Conservation (phyloP, 2,797 vertebrate genomes). For the Rhadinocentrus ornatus region DNA sequence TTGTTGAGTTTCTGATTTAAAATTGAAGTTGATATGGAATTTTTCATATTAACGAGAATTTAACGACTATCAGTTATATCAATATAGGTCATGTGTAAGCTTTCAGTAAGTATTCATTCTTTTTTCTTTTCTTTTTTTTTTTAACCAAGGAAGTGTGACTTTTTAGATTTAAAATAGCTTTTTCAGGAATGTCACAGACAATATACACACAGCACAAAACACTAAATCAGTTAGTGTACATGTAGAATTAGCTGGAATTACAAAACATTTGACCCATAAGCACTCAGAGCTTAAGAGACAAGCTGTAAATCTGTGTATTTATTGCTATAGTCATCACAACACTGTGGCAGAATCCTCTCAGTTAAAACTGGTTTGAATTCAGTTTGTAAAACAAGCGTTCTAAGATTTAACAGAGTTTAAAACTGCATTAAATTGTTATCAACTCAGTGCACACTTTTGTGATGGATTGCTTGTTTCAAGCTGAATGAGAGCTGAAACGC, state of each 20-base stretch:
- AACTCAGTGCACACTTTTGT: not conserved
- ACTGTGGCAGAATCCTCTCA: not conserved
- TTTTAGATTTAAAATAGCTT: too few species aligned
- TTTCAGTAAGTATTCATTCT: too few species aligned
- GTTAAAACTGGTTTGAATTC: not conserved
- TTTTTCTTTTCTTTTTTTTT: too few species aligned
- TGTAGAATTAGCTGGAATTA: too few species aligned
- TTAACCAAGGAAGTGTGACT: too few species aligned
- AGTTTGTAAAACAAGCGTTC: not conserved
- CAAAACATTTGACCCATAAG: not conserved
- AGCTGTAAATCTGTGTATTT: not conserved
- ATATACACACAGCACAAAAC: too few species aligned
- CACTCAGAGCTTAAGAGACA: not conserved
- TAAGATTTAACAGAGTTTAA: not conserved
- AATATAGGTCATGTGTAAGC: too few species aligned
- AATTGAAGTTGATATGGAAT: not conserved
- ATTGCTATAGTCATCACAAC: not conserved
- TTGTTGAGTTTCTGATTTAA: constrained; percentile 22
- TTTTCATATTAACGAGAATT: not conserved
- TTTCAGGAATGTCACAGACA: too few species aligned
- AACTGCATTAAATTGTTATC: not conserved
- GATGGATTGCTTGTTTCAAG: too few species aligned
- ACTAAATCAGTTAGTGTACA: too few species aligned
- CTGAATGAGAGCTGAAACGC: not conserved
- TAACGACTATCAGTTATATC: not conserved